A percentile compares a stretch with the other conserved stretches of the same genome.
phyloP scores from a whole-genome alignment of 2,113 vertebrate species.

The Lycocorax pyrrhopterus region DNA sequence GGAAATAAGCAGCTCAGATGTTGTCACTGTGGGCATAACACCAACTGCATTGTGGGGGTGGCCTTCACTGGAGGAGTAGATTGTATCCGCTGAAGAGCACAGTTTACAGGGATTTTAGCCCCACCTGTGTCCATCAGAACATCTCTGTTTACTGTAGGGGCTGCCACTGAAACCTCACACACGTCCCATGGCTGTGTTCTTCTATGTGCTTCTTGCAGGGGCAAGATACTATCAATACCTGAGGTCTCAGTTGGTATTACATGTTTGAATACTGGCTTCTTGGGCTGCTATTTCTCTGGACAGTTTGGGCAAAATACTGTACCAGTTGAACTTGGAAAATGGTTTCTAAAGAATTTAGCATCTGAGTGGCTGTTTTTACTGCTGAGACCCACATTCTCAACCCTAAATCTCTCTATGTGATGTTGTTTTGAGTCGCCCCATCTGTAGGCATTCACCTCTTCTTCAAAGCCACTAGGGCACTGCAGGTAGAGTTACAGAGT shows the following conservation, averaged over 20 bases:
- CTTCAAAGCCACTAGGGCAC: not conserved
- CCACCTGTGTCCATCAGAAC: not conserved
- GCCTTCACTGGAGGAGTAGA: not conserved
- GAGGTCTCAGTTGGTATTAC: not conserved
- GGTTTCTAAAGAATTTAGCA: not conserved
- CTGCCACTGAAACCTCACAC: not conserved
- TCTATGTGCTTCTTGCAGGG: not conserved
- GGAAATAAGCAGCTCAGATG: not conserved
- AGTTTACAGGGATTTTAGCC: not conserved
- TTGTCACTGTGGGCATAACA: not conserved
- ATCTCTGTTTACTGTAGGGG: not conserved
- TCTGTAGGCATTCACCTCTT: not conserved
- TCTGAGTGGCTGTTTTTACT: not conserved
- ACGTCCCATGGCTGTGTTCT: accelerated
- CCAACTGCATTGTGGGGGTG: too few species aligned
- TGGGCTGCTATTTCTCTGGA: not conserved
- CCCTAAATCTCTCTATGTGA: not conserved
- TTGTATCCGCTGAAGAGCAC: not conserved
- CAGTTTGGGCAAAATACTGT: not conserved
- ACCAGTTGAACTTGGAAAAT: not conserved
- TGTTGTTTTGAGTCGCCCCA: not conserved
- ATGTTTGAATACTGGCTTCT: not conserved
- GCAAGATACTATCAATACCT: too few species aligned
- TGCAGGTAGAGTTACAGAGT: not conserved
- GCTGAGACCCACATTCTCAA: not conserved